Base-by-base conservation (phyloP, 2,888 invertebrate genomes). In the Ceramica pisi region DNA sequence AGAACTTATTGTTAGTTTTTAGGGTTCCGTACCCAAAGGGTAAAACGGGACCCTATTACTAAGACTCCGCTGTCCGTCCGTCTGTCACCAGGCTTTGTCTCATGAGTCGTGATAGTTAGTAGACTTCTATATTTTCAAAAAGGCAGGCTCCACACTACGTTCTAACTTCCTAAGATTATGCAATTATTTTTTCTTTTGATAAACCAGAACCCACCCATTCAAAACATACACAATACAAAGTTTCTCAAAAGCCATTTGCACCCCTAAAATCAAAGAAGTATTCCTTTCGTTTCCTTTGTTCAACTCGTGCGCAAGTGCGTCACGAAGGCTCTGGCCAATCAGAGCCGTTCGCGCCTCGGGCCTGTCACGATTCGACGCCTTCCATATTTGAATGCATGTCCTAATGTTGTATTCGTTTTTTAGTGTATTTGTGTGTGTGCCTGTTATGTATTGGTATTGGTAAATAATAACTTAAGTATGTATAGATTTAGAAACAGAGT, bases 301-400 rank as follows among this genome's bases (percentile, higher is more conserved):
- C 74, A 74, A 80, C 84, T 82, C 84, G 80, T 61, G 85, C 81
- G 82, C 86, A 87, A 57, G 21, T 82, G 78, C 84, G 86, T 84
- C 76, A 81, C 77, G 86, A 80, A 78, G 71, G 75, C 74, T 65
- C 69, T 87, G 77, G 74, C 94, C 94, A 94, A 94, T 94, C 73
- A 88, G 89, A 84, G 86, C 76, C 67, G 66, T 74, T 88, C 83
- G 62, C 83, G 92, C 93, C 90, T 84, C 86, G 83, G 91, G 91
- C 91, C 81, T 84, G 90, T 92, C 94, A 93, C 94, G 94, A 94
- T 90, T 91, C 90, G 88, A 86, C 88, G 90, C 91, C 89, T 90
- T 89, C 90, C 91, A 92, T 92, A 89, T 92, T 92, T 90, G 90
- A 92, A 92, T 91, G 87, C 87, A 86, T 83, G 86, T 90, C 86